Percentiles rank a stretch among this genome's conserved stretches.
phyloP scores from a whole-genome alignment of 2,888 invertebrate species.

The Muschampia plurimacula region DNA sequence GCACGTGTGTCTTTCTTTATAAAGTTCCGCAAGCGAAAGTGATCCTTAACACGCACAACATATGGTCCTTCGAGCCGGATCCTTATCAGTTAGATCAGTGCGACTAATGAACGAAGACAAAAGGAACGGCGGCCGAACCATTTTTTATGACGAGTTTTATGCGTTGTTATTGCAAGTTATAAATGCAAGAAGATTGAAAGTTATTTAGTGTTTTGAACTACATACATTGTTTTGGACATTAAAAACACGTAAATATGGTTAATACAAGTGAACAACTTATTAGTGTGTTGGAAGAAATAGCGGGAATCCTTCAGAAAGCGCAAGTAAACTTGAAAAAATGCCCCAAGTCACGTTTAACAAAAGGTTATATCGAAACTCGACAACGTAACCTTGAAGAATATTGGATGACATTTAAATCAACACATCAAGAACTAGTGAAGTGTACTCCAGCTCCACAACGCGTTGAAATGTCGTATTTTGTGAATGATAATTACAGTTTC shows the following conservation, averaged over 20 bases:
- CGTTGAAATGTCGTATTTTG: not conserved
- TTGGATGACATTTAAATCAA: not conserved
- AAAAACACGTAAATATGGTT: not conserved
- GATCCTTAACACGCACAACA: not conserved
- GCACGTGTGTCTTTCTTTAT: no score
- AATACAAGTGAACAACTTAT: slow-evolving; percentile 5
- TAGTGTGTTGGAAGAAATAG: not conserved
- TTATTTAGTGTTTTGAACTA: not conserved
- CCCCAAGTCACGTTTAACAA: slow-evolving; percentile 5
- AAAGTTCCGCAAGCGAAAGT: no score
- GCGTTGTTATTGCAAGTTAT: slow-evolving; percentile 3
- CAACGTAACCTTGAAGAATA: slow-evolving; percentile 7
- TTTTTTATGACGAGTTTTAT: slow-evolving; percentile 3
- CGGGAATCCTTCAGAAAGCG: slow-evolving; percentile 5
- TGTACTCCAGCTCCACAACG: not conserved
- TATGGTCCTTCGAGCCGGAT: not conserved
- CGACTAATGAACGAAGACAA: slow-evolving; percentile 1
- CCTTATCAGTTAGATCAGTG: not conserved
- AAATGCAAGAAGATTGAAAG: not conserved
- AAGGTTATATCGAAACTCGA: slow-evolving; percentile 5
- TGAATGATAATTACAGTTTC: not conserved
- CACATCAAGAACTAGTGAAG: slow-evolving; percentile 1
- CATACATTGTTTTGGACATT: not conserved
- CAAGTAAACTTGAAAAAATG: not conserved
- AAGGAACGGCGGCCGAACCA: not conserved